Evolutionary conservation across 2,888 invertebrate genomes (phyloP).

Genomic region (Priocnemis perturbator): DNA sequence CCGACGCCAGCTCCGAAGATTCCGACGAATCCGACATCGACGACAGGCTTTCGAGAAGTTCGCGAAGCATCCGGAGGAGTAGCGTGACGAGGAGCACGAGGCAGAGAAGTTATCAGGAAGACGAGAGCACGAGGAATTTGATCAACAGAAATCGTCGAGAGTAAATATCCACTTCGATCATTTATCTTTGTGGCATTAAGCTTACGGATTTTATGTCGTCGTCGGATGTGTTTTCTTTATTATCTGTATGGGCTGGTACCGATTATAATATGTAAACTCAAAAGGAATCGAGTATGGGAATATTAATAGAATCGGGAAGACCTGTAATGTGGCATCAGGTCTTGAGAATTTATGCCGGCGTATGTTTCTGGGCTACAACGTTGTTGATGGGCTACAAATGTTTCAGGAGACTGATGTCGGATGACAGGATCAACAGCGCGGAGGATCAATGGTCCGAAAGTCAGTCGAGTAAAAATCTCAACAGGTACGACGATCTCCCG

Average conservation of each 20-base stretch:
- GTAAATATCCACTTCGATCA: conserved; percentile 45
- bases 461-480: conserved; percentile 52
- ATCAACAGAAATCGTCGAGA: conserved; percentile 61
- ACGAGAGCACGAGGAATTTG: conserved; percentile 54
- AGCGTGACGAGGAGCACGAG: conserved; percentile 58
- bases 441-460: conserved; percentile 67
- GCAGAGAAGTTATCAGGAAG: conserved; percentile 61
- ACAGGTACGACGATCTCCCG: conserved; percentile 56
- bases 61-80: conserved; percentile 69
- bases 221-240: too few species aligned
- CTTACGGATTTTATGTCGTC: too few species aligned
- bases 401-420: conserved; percentile 63
- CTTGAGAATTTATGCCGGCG: too few species aligned
- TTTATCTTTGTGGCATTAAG: not conserved
- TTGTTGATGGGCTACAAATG: not conserved
- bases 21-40: conserved; percentile 81
- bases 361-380: not conserved
- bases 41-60: conserved; percentile 70
- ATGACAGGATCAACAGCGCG: conserved; percentile 63
- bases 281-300: too few species aligned
- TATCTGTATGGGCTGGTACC: too few species aligned
- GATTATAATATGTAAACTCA: too few species aligned
- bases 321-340: too few species aligned
- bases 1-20: conserved; percentile 72
- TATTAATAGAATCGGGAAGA: too few species aligned